Evolutionary conservation across 1,140 invertebrate genomes (phyloP).

Genomic region (Neodiprion virginianus): DNA sequence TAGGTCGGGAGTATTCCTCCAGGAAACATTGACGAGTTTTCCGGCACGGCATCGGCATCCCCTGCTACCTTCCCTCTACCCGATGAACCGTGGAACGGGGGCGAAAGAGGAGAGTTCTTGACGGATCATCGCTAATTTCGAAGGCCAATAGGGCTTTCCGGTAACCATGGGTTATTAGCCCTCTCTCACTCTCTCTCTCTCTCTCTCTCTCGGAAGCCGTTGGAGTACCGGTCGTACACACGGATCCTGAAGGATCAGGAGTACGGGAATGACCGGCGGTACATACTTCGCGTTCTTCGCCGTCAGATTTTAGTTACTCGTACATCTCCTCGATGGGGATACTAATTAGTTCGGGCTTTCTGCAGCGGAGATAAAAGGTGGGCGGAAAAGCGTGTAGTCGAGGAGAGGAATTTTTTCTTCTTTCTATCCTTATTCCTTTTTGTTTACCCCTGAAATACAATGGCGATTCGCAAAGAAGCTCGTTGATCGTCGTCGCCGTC

Average conservation of each 20-base stretch:
- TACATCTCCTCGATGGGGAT: background rate
- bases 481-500: too few species aligned
- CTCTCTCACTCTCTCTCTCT: background rate
- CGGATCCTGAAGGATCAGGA: background rate
- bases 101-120: background rate
- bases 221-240: background rate
- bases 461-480: too few species aligned
- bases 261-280: background rate
- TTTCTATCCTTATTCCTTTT: too few species aligned
- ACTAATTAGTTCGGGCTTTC: too few species aligned
- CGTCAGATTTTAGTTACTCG: background rate
- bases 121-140: slow-evolving; percentile 17
- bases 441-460: too few species aligned
- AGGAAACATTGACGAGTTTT: too few species aligned
- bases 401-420: too few species aligned
- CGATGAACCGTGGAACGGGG: background rate
- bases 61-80: background rate
- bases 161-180: slow-evolving; percentile 2
- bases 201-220: background rate
- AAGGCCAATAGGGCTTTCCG: slow-evolving; percentile 10
- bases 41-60: background rate
- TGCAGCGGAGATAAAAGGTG: too few species aligned
- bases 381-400: too few species aligned
- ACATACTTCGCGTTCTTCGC: background rate
- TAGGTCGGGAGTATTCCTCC: background rate